Base-by-base conservation (phyloP, 2,888 invertebrate genomes). In the Volucella zonaria region DNA sequence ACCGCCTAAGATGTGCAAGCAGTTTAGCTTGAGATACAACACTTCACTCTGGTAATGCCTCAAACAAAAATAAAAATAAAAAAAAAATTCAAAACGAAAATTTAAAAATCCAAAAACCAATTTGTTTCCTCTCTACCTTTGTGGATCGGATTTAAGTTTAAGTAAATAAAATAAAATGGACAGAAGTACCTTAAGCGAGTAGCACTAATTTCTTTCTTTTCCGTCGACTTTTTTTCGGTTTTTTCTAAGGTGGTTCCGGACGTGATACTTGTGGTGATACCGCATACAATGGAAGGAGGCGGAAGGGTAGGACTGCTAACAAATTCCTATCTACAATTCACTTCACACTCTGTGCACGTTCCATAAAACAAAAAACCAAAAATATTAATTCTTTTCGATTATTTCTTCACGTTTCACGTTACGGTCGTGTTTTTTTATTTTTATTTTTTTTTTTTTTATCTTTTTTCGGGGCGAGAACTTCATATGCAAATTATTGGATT, bases 341-440 rank as follows among this genome's bases (percentile, higher is more conserved):
- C 85, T 85, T 76, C 68, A 68, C 71, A 80, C 62, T 75, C 83
- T 14, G 61, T 73, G 85, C 85, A 85, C 85, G 81, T 81, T 74
- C 31, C 61, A 15, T 58, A 56, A 54, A 68, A 51, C 15, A 51
- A 31, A 59, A 51, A 23, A 61, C 52, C 38, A 38, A 52, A 15
- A 15, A 15, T 11, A 15, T 14, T 56, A n/a, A 18, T 56, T 38
- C 12, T 56, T 78, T 52, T 70, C 77, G 62, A 70, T 66, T 74
- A 51, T 14, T 51, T 6, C 31, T 52, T 59, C 58, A 15, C 45
- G 64, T 51, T 64, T 74, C 15, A 54, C 61, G 43, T 56, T 68
- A 31, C 47, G 58, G 62, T 14, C 11, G 11, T 15, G 6, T 15
- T 51, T 52, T 52, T 52, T 23, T 10, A 10, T 52, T 51, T n/a